Conservation (phyloP, 2,113 vertebrate genomes). For the Mungos mungo region DNA sequence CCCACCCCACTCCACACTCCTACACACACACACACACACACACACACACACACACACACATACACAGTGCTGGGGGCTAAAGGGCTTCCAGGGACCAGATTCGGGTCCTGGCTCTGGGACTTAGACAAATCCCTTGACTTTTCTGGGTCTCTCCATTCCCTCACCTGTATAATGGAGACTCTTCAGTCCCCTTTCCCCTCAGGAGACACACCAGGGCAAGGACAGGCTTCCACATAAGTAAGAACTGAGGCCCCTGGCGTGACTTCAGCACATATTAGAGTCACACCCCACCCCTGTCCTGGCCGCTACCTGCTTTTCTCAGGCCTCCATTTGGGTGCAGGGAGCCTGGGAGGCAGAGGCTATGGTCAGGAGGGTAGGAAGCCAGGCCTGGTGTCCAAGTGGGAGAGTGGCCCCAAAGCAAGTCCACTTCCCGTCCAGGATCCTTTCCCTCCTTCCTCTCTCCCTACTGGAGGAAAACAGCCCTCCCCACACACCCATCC, state of each 20-base stretch:
- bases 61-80: neutral
- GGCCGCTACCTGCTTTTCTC: neutral
- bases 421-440: neutral
- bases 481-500: neutral
- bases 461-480: neutral
- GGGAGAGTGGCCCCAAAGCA: neutral
- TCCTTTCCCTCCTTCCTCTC: neutral
- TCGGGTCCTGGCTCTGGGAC: neutral
- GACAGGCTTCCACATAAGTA: neutral
- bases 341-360: neutral
- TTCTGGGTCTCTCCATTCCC: neutral
- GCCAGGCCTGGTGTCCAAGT: neutral
- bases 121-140: neutral
- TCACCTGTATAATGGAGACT: neutral
- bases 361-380: neutral
- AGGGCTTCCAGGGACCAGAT: neutral
- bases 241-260: neutral
- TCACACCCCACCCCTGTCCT: neutral
- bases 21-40: neutral
- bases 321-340: neutral
- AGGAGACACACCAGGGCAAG: neutral
- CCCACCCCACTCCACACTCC: fast-evolving
- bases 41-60: neutral
- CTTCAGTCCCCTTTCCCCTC: neutral
- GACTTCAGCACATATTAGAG: neutral